These are phyloP conservation scores for Psammodynastes pulverulentus DNA, from an alignment of 2,113 vertebrate genomes.

Conservation along the genomic window DNA sequence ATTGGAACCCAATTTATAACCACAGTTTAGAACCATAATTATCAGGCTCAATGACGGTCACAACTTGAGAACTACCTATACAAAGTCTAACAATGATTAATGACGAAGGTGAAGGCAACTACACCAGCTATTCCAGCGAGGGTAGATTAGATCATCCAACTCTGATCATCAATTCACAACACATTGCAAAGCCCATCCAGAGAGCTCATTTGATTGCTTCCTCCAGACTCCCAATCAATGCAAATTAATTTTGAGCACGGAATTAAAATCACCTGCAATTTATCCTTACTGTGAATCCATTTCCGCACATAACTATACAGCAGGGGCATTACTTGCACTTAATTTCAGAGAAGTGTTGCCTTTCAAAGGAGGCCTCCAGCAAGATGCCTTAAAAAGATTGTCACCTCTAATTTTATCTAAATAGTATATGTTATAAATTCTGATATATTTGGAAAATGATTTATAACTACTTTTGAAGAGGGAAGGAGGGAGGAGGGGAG, in stretches of 20 bases:
- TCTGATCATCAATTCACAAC: not conserved
- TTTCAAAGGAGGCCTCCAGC: not conserved
- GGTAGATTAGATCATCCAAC: not conserved
- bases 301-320: not conserved
- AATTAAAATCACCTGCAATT: not conserved
- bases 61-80: not conserved
- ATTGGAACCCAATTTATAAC: not conserved
- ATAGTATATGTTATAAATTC: not conserved
- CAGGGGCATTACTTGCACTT: not conserved
- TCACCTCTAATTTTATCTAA: not conserved
- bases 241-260: not conserved
- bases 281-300: not conserved
- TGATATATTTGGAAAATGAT: not conserved
- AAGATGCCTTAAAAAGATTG: not conserved
- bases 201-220: not conserved
- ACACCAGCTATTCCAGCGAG: not conserved
- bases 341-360: not conserved
- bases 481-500: too few species aligned
- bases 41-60: not conserved
- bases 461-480: not conserved
- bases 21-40: not conserved
- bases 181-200: not conserved
- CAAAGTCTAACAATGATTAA: not conserved
- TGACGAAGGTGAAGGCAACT: not conserved
- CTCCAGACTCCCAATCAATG: not conserved